These are phyloP conservation scores for Falco columbarius DNA, from an alignment of 2,797 vertebrate species.

Conservation along the genomic window DNA sequence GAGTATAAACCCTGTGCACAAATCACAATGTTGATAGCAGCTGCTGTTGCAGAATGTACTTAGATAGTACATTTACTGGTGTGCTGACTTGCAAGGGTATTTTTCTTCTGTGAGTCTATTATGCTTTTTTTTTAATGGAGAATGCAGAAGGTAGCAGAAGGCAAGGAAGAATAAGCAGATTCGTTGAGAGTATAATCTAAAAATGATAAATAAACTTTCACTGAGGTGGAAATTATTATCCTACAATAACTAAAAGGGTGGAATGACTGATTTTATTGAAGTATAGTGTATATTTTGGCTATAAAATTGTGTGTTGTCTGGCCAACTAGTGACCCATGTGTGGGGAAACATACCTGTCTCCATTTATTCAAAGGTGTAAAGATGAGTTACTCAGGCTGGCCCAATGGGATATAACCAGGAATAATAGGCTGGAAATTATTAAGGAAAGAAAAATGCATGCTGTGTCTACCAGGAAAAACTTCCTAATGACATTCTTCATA, in stretches of 20 bases:
- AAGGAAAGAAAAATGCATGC: conserved; percentile 54
- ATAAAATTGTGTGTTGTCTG: conserved; percentile 17
- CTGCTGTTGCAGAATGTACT: not conserved
- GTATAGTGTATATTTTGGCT: conserved; percentile 32
- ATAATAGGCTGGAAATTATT: conserved; percentile 59
- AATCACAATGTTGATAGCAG: not conserved
- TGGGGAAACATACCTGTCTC: conserved; percentile 43
- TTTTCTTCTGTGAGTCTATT: not conserved
- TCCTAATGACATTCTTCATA: conserved; percentile 33
- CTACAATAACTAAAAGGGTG: conserved; percentile 8
- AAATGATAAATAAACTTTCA: not conserved
- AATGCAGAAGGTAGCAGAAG: not conserved
- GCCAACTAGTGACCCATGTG: conserved; percentile 37
- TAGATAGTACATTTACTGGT: not conserved
- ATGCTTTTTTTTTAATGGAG: not conserved
- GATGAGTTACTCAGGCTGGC: conserved; percentile 48
- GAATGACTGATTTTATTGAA: conserved; percentile 44
- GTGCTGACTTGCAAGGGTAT: not conserved
- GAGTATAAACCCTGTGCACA: not conserved
- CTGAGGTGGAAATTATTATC: not conserved
- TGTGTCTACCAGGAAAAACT: conserved; percentile 56
- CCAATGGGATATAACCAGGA: conserved; percentile 10
- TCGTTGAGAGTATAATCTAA: not conserved
- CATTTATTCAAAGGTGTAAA: conserved; percentile 45
- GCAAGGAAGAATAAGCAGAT: not conserved